A percentile compares a stretch with the other conserved stretches of the same genome.
phyloP scores from a whole-genome alignment of 2,797 vertebrate species.

The Darevskia mixta region DNA sequence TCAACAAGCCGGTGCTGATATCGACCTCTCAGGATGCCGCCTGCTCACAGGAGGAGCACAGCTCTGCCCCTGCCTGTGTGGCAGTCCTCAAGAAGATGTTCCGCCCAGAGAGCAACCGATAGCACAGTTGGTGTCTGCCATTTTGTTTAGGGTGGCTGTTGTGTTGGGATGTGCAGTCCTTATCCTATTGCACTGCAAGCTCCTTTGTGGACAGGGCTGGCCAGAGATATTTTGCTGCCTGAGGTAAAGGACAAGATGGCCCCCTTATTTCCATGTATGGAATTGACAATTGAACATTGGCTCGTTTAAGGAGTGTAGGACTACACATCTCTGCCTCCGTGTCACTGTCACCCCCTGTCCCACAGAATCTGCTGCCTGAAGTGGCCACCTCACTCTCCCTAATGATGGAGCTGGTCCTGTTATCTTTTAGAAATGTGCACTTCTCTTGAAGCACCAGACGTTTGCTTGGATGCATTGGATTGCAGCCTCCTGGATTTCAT shows the following conservation, averaged over 20 bases:
- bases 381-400: neutral
- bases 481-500: neutral
- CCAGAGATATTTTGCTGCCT: neutral
- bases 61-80: slow-evolving; percentile 48
- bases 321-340: neutral
- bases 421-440: neutral
- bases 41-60: slow-evolving; percentile 16
- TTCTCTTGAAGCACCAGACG: neutral
- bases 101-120: slow-evolving; percentile 35
- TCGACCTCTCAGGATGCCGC: slow-evolving; percentile 4
- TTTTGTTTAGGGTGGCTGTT: neutral
- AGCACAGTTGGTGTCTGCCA: too few species aligned
- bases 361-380: neutral
- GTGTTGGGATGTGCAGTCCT: neutral
- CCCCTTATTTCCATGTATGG: too few species aligned
- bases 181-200: neutral
- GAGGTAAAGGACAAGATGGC: too few species aligned
- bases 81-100: slow-evolving; percentile 58
- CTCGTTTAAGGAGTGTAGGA: neutral
- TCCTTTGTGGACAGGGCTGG: neutral
- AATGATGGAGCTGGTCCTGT: neutral
- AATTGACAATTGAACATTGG: neutral
- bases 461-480: neutral
- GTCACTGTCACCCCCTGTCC: neutral
- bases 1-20: slow-evolving; percentile 67